phyloP scores from a whole-genome alignment of 2,113 vertebrate species.

The Hydropotes inermis region DNA sequence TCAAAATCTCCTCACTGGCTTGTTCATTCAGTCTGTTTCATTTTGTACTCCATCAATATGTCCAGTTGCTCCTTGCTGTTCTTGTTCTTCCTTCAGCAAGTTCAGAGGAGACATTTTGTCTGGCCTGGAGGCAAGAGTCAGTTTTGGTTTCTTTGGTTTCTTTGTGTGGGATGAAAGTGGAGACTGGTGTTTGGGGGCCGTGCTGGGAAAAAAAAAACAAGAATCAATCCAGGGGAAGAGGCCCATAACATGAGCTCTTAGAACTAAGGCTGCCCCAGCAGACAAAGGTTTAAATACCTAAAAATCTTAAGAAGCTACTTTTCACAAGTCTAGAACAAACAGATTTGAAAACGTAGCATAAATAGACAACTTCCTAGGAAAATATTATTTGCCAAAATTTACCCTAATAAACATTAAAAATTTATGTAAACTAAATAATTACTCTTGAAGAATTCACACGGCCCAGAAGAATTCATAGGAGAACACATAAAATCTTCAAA shows the following conservation, averaged over 20 bases:
- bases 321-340: background rate
- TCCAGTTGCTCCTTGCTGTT: background rate
- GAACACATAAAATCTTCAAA: background rate
- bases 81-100: background rate
- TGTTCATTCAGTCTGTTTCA: background rate
- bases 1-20: background rate
- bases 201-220: background rate
- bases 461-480: background rate
- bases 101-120: background rate
- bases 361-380: slow-evolving; percentile 27
- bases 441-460: background rate
- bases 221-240: background rate
- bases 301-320: background rate
- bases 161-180: background rate
- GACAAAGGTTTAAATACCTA: background rate
- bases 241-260: background rate
- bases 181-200: background rate
- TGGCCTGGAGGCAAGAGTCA: background rate
- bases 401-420: background rate
- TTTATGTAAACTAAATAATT: background rate
- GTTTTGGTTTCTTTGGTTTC: background rate
- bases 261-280: background rate
- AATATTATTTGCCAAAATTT: background rate
- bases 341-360: background rate
- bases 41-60: background rate